phyloP scores from a whole-genome alignment of 2,888 invertebrate species.

The Dryocosmus kuriphilus region DNA sequence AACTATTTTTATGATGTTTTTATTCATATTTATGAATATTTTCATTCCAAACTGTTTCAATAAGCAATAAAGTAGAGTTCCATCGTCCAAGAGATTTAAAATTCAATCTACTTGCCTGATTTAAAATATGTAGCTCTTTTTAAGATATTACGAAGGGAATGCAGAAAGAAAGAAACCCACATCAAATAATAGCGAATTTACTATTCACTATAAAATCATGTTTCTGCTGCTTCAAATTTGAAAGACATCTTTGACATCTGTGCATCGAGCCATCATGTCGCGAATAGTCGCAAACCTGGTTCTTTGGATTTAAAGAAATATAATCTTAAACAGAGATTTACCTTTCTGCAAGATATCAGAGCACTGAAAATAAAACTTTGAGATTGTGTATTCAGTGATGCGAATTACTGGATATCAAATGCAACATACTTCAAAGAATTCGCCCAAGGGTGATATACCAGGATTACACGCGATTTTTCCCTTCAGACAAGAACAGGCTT shows the following conservation, averaged over 20 bases:
- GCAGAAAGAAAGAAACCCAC: not conserved
- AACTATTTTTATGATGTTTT: too few relatives aligned
- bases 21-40: too few relatives aligned
- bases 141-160: not conserved
- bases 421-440: conserved; percentile 30
- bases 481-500: not conserved
- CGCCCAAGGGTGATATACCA: not conserved
- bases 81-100: not conserved
- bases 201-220: not conserved
- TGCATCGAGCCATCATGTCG: not conserved
- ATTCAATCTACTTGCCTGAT: not conserved
- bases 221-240: not conserved
- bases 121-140: not conserved
- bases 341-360: conserved; percentile 6
- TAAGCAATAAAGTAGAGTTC: too few relatives aligned
- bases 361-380: not conserved
- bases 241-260: not conserved
- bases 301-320: not conserved
- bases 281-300: not conserved
- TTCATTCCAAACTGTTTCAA: too few relatives aligned
- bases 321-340: conserved; percentile 20
- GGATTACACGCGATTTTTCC: conserved; percentile 5
- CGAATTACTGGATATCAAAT: conserved; percentile 9
- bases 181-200: not conserved
- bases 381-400: not conserved